phyloP scores from a whole-genome alignment of 1,140 invertebrate genomes.

The Wiebesia pumilae region DNA sequence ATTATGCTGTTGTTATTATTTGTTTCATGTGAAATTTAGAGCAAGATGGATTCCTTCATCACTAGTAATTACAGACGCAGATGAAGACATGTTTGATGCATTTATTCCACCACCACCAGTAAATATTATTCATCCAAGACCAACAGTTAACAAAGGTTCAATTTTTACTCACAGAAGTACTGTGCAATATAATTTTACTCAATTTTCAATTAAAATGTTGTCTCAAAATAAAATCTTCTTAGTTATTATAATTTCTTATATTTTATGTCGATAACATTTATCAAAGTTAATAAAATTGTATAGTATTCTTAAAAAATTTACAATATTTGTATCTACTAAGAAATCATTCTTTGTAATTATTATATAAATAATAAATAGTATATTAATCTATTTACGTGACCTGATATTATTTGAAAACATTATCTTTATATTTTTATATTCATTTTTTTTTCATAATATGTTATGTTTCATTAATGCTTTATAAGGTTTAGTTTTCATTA shows the following conservation, averaged over 20 bases:
- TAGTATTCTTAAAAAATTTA: neutral
- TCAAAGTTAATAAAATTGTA: neutral
- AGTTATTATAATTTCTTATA: neutral
- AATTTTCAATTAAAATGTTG: neutral
- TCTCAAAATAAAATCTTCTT: neutral
- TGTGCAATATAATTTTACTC: slow-evolving; percentile 77
- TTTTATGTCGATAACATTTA: slow-evolving; percentile 11
- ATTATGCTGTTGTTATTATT: slow-evolving; percentile 16
- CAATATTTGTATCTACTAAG: slow-evolving; percentile 21
- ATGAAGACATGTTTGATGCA: slow-evolving; percentile 78
- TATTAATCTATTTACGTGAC: neutral
- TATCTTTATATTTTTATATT: neutral
- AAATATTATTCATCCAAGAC: slow-evolving; percentile 81
- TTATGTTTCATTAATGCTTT: no score
- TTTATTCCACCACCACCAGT: slow-evolving; percentile 80
- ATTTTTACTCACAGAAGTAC: slow-evolving; percentile 70
- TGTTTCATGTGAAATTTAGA: slow-evolving; percentile 67
- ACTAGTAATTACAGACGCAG: slow-evolving; percentile 74
- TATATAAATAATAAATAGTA: slow-evolving; percentile 2
- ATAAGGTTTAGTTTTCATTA: no score
- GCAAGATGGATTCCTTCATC: slow-evolving; percentile 78
- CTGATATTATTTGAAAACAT: neutral
- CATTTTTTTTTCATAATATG: neutral
- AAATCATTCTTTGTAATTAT: neutral
- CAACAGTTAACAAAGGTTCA: slow-evolving; percentile 69